Evolutionary conservation across 2,113 vertebrate species (phyloP).

Genomic region (Gavia stellata): DNA sequence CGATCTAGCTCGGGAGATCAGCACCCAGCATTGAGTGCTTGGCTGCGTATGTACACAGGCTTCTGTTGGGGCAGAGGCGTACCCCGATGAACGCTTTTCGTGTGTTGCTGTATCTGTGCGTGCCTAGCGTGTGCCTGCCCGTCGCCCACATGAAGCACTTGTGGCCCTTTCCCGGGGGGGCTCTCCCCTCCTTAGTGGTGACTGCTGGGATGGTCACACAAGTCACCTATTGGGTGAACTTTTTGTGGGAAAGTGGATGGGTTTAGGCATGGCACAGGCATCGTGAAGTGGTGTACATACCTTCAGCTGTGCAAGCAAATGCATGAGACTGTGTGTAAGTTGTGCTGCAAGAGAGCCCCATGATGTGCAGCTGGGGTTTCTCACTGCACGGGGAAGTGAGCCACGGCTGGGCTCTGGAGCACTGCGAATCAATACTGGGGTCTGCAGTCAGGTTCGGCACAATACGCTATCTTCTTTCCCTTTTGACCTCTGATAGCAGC

Average conservation of each 20-base stretch:
- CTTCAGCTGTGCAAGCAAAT: background rate
- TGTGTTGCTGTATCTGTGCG: fast-evolving
- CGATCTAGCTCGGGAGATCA: background rate
- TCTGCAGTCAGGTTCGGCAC: background rate
- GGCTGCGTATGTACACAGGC: too few relatives aligned
- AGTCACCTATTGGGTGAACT: background rate
- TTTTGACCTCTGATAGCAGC: background rate
- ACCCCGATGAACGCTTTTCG: fast-evolving
- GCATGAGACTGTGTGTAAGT: background rate
- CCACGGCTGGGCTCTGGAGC: background rate
- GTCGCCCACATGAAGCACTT: fast-evolving
- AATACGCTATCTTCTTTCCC: background rate
- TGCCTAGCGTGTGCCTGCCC: fast-evolving
- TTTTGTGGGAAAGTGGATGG: background rate
- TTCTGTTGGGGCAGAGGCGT: background rate
- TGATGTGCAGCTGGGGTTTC: background rate
- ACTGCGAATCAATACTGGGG: fast-evolving
- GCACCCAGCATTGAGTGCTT: background rate
- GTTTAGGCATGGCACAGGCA: background rate
- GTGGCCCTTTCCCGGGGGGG: fast-evolving
- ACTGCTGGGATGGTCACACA: background rate
- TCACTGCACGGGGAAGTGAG: background rate
- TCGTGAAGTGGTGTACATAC: fast-evolving
- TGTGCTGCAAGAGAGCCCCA: fast-evolving
- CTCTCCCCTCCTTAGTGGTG: background rate